A percentile compares a stretch with the other conserved stretches of the same genome.
phyloP scores from a whole-genome alignment of 2,113 vertebrate genomes.

The Argyrosomus japonicus region DNA sequence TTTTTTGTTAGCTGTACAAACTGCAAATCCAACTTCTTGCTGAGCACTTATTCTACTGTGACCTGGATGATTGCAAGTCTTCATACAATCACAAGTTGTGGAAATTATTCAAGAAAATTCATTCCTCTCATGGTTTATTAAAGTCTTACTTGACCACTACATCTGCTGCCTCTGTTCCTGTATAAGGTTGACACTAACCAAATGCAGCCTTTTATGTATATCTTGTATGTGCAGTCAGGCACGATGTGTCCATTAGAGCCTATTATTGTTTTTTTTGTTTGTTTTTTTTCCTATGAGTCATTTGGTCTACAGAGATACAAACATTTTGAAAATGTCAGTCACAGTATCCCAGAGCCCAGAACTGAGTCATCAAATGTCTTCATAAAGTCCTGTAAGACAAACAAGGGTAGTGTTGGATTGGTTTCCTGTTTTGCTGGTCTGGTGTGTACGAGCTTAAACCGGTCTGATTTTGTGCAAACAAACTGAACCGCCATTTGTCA shows the following conservation, averaged over 20 bases:
- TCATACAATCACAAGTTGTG: background rate
- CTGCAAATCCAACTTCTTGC: background rate
- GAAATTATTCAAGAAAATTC: background rate
- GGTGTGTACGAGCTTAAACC: too few relatives aligned
- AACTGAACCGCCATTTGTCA: too few relatives aligned
- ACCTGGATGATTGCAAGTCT: background rate
- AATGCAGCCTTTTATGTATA: background rate
- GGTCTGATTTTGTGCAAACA: too few relatives aligned
- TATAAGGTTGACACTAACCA: background rate
- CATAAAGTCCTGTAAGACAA: too few relatives aligned
- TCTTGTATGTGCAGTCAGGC: background rate
- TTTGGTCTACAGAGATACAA: background rate
- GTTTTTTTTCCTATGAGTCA: background rate
- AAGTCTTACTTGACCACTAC: background rate
- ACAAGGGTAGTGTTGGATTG: too few relatives aligned
- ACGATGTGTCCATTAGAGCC: background rate
- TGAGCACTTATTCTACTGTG: background rate
- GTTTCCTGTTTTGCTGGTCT: too few relatives aligned
- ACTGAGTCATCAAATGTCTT: too few relatives aligned
- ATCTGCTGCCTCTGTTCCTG: background rate
- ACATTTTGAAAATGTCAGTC: background rate
- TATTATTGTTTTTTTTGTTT: background rate
- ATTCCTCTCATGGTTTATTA: background rate
- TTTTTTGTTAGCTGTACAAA: background rate
- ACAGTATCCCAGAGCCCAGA: background rate